Evolutionary conservation across 2,888 invertebrate species (phyloP).

Genomic region (Pachydiplax longipennis): DNA sequence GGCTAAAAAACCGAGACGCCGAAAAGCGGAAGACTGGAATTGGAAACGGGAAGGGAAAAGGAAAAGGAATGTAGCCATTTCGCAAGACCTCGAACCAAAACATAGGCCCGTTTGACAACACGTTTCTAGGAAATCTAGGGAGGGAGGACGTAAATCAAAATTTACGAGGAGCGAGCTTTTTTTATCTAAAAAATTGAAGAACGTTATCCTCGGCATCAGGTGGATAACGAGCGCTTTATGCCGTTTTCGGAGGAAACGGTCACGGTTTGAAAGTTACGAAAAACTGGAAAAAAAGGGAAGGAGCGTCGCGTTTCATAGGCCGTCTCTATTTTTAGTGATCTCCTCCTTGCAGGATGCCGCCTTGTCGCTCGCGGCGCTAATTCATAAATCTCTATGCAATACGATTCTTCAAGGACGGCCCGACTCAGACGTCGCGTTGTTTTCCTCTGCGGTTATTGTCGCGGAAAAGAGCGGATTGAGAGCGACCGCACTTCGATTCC

Average conservation of each 20-base stretch:
- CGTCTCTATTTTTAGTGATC: background rate
- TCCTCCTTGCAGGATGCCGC: background rate
- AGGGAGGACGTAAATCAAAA: background rate
- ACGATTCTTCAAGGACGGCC: background rate
- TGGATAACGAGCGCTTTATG: background rate
- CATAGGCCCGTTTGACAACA: background rate
- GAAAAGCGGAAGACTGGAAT: background rate
- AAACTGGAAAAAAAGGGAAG: background rate
- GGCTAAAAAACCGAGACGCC: background rate
- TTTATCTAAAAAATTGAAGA: background rate
- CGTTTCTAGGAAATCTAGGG: background rate
- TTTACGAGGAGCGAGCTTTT: slow-evolving; percentile 3
- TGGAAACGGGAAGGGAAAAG: background rate
- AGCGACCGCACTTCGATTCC: background rate
- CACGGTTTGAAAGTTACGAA: background rate
- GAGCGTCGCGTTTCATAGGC: background rate
- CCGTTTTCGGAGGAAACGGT: background rate
- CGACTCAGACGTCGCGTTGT: background rate
- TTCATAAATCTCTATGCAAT: background rate
- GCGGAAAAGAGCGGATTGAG: background rate
- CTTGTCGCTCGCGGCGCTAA: background rate
- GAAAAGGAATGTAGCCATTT: background rate
- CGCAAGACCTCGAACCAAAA: background rate
- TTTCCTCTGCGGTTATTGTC: background rate
- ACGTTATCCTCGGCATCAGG: background rate